Percentiles rank a stretch among this genome's conserved stretches.
phyloP scores from a whole-genome alignment of 2,888 invertebrate species.

The Drosophila cyrtoloma region DNA sequence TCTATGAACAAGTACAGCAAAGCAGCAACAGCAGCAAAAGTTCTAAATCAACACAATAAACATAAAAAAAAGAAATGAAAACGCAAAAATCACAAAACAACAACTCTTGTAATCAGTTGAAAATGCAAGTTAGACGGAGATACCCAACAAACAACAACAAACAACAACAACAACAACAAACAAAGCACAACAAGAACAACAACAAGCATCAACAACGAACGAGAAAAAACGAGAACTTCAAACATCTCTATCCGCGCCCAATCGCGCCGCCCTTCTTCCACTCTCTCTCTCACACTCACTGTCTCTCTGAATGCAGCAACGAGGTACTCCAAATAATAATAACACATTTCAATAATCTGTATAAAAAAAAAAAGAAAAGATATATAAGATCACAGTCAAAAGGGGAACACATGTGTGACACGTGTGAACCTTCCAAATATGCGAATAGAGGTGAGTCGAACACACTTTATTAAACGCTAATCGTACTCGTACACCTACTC shows the following conservation, averaged over 20 bases:
- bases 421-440: slow-evolving; percentile 40
- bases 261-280: slow-evolving; percentile 21
- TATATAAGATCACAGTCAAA: slow-evolving; percentile 43
- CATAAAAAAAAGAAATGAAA: slow-evolving; percentile 3
- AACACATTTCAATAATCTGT: slow-evolving; percentile 71
- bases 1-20: slow-evolving; percentile 5
- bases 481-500: slow-evolving; percentile 34
- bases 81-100: slow-evolving; percentile 8
- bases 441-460: slow-evolving; percentile 53
- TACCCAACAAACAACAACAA: slow-evolving; percentile 15
- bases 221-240: slow-evolving; percentile 14
- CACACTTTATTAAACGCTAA: slow-evolving; percentile 22
- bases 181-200: slow-evolving; percentile 4
- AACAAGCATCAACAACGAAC: slow-evolving; percentile 16
- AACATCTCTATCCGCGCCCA: slow-evolving; percentile 16
- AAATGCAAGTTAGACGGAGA: slow-evolving; percentile 20
- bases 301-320: slow-evolving; percentile 53
- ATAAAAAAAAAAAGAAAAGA: slow-evolving; percentile 49
- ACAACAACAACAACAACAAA: background rate
- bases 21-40: slow-evolving; percentile 12
- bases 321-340: slow-evolving; percentile 77
- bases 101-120: slow-evolving; percentile 18
- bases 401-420: slow-evolving; percentile 36
- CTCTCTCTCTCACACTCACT: slow-evolving; percentile 4
- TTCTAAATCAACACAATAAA: slow-evolving; percentile 40